Percentiles rank a stretch among this genome's conserved stretches.
These are phyloP conservation scores for Eulacestoma nigropectus DNA, from an alignment of 2,113 vertebrate species.

Conservation along the genomic window DNA sequence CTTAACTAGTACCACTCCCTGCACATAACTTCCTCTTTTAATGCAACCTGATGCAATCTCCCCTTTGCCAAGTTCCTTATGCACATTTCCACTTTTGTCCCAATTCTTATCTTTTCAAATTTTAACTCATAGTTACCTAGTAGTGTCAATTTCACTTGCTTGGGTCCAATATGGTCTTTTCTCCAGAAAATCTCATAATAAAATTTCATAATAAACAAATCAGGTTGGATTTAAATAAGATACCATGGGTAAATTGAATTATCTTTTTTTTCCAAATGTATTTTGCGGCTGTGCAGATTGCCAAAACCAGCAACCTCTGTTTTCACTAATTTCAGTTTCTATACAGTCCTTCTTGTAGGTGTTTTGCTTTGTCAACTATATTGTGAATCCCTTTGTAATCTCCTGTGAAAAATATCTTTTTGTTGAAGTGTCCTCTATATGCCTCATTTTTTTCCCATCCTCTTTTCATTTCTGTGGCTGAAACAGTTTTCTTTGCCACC, in stretches of 20 bases:
- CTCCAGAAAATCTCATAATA: not conserved
- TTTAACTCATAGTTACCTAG: not conserved
- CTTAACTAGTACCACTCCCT: not conserved
- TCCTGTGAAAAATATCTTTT: not conserved
- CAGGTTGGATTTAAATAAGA: not conserved
- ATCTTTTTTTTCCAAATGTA: not conserved
- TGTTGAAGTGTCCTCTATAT: not conserved
- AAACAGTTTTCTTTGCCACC: not conserved
- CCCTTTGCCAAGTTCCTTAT: not conserved
- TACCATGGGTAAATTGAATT: not conserved
- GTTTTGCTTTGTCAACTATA: not conserved
- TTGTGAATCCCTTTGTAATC: not conserved
- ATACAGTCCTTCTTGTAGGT: not conserved
- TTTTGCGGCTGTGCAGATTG: not conserved
- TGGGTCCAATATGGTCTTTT: not conserved
- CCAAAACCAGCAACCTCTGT: not conserved
- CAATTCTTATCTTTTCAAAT: not conserved
- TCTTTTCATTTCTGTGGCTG: not conserved
- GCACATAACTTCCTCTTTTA: not conserved
- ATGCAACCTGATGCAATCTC: not conserved
- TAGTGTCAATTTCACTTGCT: not conserved
- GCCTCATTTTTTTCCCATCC: not conserved
- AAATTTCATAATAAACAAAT: not conserved
- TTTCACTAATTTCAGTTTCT: not conserved
- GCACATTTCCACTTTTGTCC: not conserved